Conservation (phyloP, 2,888 invertebrate species). For the Axea sp. region DNA sequence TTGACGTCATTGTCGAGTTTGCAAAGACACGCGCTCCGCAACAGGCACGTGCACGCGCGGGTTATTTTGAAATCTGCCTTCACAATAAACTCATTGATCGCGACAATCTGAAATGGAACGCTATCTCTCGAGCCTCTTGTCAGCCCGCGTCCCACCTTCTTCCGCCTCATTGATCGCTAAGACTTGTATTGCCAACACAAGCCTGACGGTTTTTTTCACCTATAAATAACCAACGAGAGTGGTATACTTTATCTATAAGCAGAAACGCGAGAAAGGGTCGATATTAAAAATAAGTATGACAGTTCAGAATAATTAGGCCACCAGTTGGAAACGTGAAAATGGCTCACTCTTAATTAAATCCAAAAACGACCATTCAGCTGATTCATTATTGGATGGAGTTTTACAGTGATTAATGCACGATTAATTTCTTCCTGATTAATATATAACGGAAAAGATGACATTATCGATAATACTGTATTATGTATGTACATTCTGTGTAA, state of each 20-base stretch:
- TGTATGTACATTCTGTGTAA: too few species aligned
- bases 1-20: slow-evolving; percentile 13
- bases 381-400: too few species aligned
- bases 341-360: slow-evolving; percentile 3
- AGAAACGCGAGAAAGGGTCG: slow-evolving; percentile 38
- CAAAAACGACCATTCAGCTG: background rate
- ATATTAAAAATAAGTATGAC: slow-evolving; percentile 53
- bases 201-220: slow-evolving; percentile 38
- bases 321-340: slow-evolving; percentile 4
- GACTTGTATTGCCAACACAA: slow-evolving; percentile 48
- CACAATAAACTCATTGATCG: slow-evolving; percentile 59
- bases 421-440: too few species aligned
- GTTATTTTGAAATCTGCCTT: slow-evolving; percentile 46
- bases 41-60: slow-evolving; percentile 34
- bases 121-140: slow-evolving; percentile 52
- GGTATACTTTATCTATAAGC: slow-evolving; percentile 35
- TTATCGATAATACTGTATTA: too few species aligned
- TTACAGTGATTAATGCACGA: too few species aligned
- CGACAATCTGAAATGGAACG: slow-evolving; percentile 56
- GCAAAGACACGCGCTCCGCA: slow-evolving; percentile 18
- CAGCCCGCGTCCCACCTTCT: slow-evolving; percentile 46
- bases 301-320: slow-evolving; percentile 43
- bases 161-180: slow-evolving; percentile 50
- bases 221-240: slow-evolving; percentile 42
- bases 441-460: too few species aligned